Evolutionary conservation across 64 coral and sea anemone species (phyloP), one percentile per base, ranked within the genome.

Genomic region (Stichodactyla helianthus): DNA sequence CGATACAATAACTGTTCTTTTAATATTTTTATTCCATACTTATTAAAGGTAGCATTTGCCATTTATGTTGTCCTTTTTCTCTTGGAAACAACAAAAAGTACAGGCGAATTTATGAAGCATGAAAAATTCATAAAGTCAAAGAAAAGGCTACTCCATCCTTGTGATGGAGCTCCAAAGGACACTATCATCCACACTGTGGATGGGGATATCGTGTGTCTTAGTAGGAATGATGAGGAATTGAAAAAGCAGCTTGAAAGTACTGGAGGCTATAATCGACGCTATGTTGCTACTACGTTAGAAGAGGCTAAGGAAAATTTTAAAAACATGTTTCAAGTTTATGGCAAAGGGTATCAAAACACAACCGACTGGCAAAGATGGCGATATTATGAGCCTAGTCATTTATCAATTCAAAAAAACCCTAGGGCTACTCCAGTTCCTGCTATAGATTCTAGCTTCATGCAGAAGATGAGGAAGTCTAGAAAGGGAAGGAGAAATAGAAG

Each of bases 311-410:
- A 84, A 28, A 20, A 84, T 55, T 84, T 84, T 16, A 63, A 60
- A 53, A 63, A 84, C 55, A 28, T 84, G 83, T 58, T 84, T 20
- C 59, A 62, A 60, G 56, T 81, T 53, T 81, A 81, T 81, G 78
- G 78, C 4, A 20, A 53, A 20, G 4, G 19, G 6, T 81, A 52
- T 51, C 7, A 52, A 19, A 81, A 81, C 78, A 81, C 78, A 52
- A 23, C n/a, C 1, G 16, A 81, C 19, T 81, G 78, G 78, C 78
- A 54, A 12, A 81, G 17, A 52, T 81, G 78, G 78, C 68, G 68
- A 31, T 12, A 26, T 8, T 27, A 10, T 14, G 68, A 74, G 4
- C 8, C 8, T 15, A 58, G 55, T 4, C 55, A 1, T 58, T 58
- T 15, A 9, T 58, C 55, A 58, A 11, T 58, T 44, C 1, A 44